These are phyloP conservation scores for Percopsis omiscomaycus DNA, from an alignment of 2,797 vertebrate genomes.

Conservation along the genomic window DNA sequence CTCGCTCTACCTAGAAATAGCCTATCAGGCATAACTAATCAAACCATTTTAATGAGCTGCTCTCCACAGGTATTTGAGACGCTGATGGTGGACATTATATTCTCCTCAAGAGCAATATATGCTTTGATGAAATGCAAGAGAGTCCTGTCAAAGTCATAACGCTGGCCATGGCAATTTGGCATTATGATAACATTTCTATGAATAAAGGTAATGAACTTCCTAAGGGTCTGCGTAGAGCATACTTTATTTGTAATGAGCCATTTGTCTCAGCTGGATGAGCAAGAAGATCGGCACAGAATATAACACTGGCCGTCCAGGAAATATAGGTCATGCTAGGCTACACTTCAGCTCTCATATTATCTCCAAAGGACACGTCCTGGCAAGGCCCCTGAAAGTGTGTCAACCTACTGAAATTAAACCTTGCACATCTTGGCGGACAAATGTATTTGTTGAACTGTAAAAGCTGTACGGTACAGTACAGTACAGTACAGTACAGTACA, in stretches of 20 bases:
- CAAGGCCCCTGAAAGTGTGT: too few relatives aligned
- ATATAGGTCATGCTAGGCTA: too few relatives aligned
- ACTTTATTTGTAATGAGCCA: background rate
- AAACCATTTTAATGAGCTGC: constrained; percentile 53
- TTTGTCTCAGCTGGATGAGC: background rate
- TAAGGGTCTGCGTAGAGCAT: background rate
- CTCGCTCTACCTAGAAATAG: constrained; percentile 3
- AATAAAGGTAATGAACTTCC: constrained; percentile 14
- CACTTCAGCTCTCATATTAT: too few relatives aligned
- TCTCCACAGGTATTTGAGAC: constrained; percentile 27
- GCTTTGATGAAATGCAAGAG: constrained; percentile 19
- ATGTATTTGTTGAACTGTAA: constrained; percentile 8
- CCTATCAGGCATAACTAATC: constrained; percentile 44
- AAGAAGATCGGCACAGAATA: background rate
- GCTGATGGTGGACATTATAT: constrained; percentile 15
- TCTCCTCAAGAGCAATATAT: constrained; percentile 11
- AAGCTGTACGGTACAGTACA: constrained; percentile 13
- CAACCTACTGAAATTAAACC: too few relatives aligned
- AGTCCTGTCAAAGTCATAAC: constrained; percentile 20
- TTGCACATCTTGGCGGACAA: too few relatives aligned
- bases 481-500: too few relatives aligned
- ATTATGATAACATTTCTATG: constrained; percentile 8
- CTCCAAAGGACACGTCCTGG: too few relatives aligned
- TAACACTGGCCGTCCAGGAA: background rate
- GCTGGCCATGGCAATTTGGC: constrained; percentile 10